Evolutionary conservation across 2,888 invertebrate species (phyloP), one percentile per base, ranked within the genome.

Genomic region (Trissolcus japonicus): DNA sequence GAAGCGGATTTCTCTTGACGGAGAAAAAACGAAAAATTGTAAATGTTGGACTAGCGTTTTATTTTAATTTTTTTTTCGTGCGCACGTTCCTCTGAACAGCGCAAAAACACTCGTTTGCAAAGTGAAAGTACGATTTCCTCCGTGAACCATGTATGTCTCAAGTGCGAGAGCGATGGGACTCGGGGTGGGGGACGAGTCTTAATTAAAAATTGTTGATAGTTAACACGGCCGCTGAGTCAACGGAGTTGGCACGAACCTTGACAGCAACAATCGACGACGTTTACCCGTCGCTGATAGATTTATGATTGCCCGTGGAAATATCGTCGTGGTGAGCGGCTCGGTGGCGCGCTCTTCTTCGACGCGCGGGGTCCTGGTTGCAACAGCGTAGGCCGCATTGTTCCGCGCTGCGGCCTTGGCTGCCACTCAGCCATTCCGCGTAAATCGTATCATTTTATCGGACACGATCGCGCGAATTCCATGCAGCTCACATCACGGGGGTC

Each of bases 341-440:
- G 77, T 79, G 76, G 72, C 76, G 76, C 71, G 50, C 62, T 69
- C 65, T 74, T 43, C 51, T 76, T 17, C 19, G 80, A 61, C 76
- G 67, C 80, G n/a, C n/a, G n/a, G 72, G 69, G 77, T 76, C 68
- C 69, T 62, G 63, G 68, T 83, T 83, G 80, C 81, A 79, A 79
- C 82, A 82, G 61, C 77, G 65, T 68, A 57, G 67, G 72, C 72
- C 78, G 80, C 82, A 83, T 84, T 85, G 84, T 85, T 84, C 80
- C 79, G 69, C 75, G 76, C 65, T 76, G 73, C 80, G 81, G 81
- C 83, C 84, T 83, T 81, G 83, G 79, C 81, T 80, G 78, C 79
- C 79, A 74, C 76, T 76, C 76, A 79, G 71, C 54, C 71, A 61
- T 76, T 73, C 74, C 68, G 71, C 59, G 75, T 76, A 77, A 72